Evolutionary conservation across 2,888 invertebrate species (phyloP).

Genomic region (Cantharis rufa): DNA sequence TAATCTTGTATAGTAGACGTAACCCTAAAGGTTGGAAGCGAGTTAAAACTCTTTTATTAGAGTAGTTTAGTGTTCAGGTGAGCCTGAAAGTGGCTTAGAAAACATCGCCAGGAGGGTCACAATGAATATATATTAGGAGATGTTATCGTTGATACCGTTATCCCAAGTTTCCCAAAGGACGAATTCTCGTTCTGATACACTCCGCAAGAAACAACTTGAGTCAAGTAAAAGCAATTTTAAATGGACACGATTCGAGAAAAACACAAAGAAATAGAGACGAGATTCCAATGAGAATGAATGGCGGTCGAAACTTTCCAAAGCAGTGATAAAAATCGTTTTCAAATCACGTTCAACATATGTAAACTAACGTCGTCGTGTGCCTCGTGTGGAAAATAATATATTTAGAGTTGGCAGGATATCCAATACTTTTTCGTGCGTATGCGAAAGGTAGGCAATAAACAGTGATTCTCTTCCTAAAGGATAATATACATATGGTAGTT

Average conservation of each 20-base stretch:
- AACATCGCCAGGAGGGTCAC: constrained; percentile 47
- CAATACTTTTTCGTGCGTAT: constrained; percentile 45
- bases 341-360: constrained; percentile 54
- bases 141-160: constrained; percentile 30
- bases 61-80: constrained; percentile 47
- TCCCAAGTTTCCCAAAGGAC: constrained; percentile 31
- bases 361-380: constrained; percentile 52
- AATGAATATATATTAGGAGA: constrained; percentile 45
- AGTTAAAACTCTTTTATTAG: constrained; percentile 48
- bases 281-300: constrained; percentile 39
- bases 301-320: constrained; percentile 38
- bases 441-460: constrained; percentile 46
- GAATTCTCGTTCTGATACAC: constrained; percentile 32
- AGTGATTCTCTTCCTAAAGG: constrained; percentile 35
- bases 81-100: constrained; percentile 47
- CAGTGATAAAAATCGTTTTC: constrained; percentile 47
- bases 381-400: constrained; percentile 51
- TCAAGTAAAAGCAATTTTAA: constrained; percentile 28
- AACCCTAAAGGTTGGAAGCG: constrained; percentile 43
- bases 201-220: constrained; percentile 31
- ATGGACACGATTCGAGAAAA: constrained; percentile 29
- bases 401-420: constrained; percentile 51
- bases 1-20: constrained; percentile 35
- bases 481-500: constrained; percentile 38
- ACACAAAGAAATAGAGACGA: constrained; percentile 36